Evolutionary conservation across 2,888 invertebrate species (phyloP), one percentile per base, ranked within the genome.

Genomic region (Noctua fimbriata): DNA sequence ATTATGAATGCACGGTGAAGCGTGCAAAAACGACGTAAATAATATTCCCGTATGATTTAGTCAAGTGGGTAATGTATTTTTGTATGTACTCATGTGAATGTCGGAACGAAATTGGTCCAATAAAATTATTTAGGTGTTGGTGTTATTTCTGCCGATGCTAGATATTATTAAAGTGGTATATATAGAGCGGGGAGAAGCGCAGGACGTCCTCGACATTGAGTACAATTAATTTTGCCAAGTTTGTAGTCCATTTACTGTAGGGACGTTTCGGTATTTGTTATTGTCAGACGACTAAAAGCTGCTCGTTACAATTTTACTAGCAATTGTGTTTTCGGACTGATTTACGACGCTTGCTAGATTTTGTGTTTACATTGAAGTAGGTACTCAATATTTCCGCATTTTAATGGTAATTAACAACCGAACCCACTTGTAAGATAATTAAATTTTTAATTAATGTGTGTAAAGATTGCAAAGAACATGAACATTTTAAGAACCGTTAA

Each of bases 151-250:
- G 86, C 63, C 52, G 69, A 70, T 84, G 84, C 71, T 79, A 71
- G 75, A 84, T 88, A 86, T 88, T 85, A 82, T 85, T 87, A 87
- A 85, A 83, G 71, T 78, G 7, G 49, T 81, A 76, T 74, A 74
- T 75, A 69, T 78, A 82, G 78, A 80, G 66, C 76, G 60, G 75
- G 55, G 80, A 69, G 79, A 60, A 70, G 69, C 55, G 67, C 74
- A 71, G 73, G 76, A 70, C 67, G 79, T 76, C 47, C 76, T 79
- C 67, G 71, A 84, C 81, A 87, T 82, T 85, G 81, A 84, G 73
- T 76, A 84, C 85, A 77, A 91, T 89, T 88, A 88, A 88, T 91
- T 87, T 87, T 76, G 82, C 86, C 78, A 88, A 89, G 83, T 87
- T 87, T 85, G 84, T 81, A 71, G 66, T 75, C 52, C 78, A 86